Evolutionary conservation across 1,140 invertebrate genomes (phyloP).

Genomic region (Drosophila bipectinata): DNA sequence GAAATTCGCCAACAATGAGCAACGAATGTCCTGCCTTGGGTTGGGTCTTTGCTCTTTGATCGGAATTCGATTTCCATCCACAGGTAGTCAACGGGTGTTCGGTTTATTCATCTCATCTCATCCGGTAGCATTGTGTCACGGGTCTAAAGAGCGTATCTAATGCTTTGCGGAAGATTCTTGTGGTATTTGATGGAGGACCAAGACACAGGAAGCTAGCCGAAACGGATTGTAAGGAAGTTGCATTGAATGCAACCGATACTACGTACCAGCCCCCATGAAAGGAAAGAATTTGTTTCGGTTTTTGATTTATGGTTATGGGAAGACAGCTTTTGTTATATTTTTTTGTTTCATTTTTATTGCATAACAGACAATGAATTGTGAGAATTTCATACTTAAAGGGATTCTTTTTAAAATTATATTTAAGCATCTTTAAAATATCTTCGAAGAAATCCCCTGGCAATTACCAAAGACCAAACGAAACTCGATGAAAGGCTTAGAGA

Average conservation of each 20-base stretch:
- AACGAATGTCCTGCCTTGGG: conserved; percentile 57
- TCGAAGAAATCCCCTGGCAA: background rate
- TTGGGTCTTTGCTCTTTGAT: conserved; percentile 18
- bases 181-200: conserved; percentile 13
- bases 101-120: conserved; percentile 12
- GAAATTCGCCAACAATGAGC: conserved; percentile 77
- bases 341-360: background rate
- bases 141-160: conserved; percentile 62
- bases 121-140: conserved; percentile 58
- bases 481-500: conserved; percentile 9
- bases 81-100: conserved; percentile 36
- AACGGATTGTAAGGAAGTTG: conserved; percentile 28
- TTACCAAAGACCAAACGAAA: too few species aligned
- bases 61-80: conserved; percentile 39
- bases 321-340: background rate
- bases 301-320: conserved; percentile 30
- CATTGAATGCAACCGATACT: background rate
- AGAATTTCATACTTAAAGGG: background rate
- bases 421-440: background rate
- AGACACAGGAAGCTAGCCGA: conserved; percentile 61
- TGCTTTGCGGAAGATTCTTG: conserved; percentile 73
- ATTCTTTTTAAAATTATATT: background rate
- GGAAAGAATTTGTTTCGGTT: conserved; percentile 1
- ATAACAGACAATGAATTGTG: background rate
- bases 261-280: background rate